Conservation (phyloP, 2,888 invertebrate genomes). For the Pilophorus perplexus region DNA sequence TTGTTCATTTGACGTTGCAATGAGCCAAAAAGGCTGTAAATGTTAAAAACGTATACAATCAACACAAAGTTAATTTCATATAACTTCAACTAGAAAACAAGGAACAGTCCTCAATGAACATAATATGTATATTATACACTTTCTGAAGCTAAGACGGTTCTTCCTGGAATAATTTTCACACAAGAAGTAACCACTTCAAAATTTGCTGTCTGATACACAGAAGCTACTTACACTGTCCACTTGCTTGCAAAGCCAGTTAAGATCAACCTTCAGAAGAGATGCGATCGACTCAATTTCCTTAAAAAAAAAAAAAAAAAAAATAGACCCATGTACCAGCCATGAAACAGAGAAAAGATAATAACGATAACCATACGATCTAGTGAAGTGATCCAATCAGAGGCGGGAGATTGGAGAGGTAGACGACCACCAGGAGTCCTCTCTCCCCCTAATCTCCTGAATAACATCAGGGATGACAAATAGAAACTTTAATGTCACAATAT, state of each 20-base stretch:
- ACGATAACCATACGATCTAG: not conserved
- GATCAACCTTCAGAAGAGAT: slow-evolving; percentile 61
- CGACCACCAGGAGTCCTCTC: not conserved
- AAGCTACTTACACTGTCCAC: slow-evolving; percentile 52
- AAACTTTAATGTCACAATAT: too few species aligned
- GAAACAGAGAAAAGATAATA: slow-evolving; percentile 1
- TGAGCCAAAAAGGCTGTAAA: slow-evolving; percentile 78
- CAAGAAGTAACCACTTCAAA: too few species aligned
- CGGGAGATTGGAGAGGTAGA: too few species aligned
- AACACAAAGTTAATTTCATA: not conserved
- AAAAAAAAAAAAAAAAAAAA: slow-evolving; percentile 51
- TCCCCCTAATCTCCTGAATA: not conserved
- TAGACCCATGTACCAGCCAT: not conserved
- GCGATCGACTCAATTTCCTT: slow-evolving; percentile 80
- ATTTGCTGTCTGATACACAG: too few species aligned
- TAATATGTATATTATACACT: too few species aligned
- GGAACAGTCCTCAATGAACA: too few species aligned
- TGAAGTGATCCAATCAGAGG: not conserved
- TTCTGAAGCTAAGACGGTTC: too few species aligned
- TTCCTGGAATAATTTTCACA: too few species aligned
- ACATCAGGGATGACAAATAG: too few species aligned
- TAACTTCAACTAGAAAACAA: too few species aligned
- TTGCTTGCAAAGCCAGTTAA: slow-evolving; percentile 59
- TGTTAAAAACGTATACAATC: slow-evolving; percentile 47
- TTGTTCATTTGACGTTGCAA: slow-evolving; percentile 71